Percentiles rank a stretch among this genome's conserved stretches.
Conservation (phyloP, 2,797 vertebrate genomes). For the Pempheris klunzingeri region DNA sequence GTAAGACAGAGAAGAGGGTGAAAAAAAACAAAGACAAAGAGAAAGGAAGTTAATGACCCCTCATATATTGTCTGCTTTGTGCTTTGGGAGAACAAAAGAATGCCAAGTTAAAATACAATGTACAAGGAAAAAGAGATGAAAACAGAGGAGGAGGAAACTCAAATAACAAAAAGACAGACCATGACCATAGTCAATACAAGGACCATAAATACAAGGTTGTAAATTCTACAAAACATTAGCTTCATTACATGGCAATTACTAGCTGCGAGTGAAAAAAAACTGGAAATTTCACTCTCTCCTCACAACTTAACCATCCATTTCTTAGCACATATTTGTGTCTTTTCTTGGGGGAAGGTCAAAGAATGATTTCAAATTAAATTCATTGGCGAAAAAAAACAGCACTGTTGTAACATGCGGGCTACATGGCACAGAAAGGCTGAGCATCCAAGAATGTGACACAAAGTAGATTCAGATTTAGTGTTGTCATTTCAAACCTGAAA, state of each 20-base stretch:
- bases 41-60: slow-evolving; percentile 89
- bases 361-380: slow-evolving; percentile 66
- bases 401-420: slow-evolving; percentile 36
- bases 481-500: slow-evolving; percentile 6
- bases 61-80: slow-evolving; percentile 88
- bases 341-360: slow-evolving; percentile 80
- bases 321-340: slow-evolving; percentile 80
- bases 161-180: slow-evolving; percentile 78
- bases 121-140: slow-evolving; percentile 71
- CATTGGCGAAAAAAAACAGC: slow-evolving; percentile 47
- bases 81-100: slow-evolving; percentile 76
- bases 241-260: slow-evolving; percentile 89
- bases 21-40: slow-evolving; percentile 71
- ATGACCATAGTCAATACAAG: too few species aligned
- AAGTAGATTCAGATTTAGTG: background rate
- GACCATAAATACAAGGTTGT: slow-evolving; percentile 87
- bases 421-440: slow-evolving; percentile 34
- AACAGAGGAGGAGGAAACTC: slow-evolving; percentile 76
- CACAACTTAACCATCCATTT: slow-evolving; percentile 71
- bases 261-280: slow-evolving; percentile 81
- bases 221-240: slow-evolving; percentile 92
- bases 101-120: slow-evolving; percentile 78
- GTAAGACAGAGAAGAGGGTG: slow-evolving; percentile 16
- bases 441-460: slow-evolving; percentile 9
- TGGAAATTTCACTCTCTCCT: slow-evolving; percentile 83